These are phyloP conservation scores for Drosophila aff. DNA, from an alignment of 1,140 invertebrate species.

Conservation along the genomic window DNA sequence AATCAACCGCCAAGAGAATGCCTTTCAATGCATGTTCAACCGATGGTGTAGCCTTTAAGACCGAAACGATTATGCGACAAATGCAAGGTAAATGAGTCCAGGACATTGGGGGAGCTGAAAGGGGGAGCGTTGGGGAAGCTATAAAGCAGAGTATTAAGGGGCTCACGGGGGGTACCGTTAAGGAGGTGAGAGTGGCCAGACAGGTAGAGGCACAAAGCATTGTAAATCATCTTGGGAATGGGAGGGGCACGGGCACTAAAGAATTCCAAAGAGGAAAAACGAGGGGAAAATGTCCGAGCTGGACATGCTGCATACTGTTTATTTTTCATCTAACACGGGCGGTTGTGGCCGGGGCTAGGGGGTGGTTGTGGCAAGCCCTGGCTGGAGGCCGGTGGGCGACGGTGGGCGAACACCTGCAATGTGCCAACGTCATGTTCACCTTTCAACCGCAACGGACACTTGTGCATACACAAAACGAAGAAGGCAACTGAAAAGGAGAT, in stretches of 20 bases:
- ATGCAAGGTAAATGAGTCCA: constrained; percentile 64
- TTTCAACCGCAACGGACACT: constrained; percentile 80
- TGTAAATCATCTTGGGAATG: constrained; percentile 73
- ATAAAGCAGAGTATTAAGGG: constrained; percentile 3
- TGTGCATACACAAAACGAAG: constrained; percentile 70
- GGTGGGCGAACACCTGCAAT: constrained; percentile 36
- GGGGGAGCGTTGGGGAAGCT: not conserved
- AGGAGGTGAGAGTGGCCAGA: constrained; percentile 22
- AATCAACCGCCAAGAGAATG: constrained; percentile 34
- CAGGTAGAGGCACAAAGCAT: constrained; percentile 50
- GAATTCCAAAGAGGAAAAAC: constrained; percentile 35
- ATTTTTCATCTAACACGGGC: constrained; percentile 76
- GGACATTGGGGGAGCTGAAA: constrained; percentile 2
- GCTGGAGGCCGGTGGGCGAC: not conserved
- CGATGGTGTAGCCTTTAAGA: constrained; percentile 57
- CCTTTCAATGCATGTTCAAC: constrained; percentile 64
- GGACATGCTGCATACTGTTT: constrained; percentile 71
- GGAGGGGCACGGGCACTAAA: constrained; percentile 45
- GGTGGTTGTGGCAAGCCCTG: not conserved
- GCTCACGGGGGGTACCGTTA: not conserved
- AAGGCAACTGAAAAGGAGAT: constrained; percentile 33
- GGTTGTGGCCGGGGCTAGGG: constrained; percentile 8
- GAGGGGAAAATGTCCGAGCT: constrained; percentile 16
- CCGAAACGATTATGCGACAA: constrained; percentile 75
- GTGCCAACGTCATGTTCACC: constrained; percentile 67